Percentiles rank a stretch among this genome's conserved stretches.
phyloP scores from a whole-genome alignment of 2,797 vertebrate species.

The Karalla daura region DNA sequence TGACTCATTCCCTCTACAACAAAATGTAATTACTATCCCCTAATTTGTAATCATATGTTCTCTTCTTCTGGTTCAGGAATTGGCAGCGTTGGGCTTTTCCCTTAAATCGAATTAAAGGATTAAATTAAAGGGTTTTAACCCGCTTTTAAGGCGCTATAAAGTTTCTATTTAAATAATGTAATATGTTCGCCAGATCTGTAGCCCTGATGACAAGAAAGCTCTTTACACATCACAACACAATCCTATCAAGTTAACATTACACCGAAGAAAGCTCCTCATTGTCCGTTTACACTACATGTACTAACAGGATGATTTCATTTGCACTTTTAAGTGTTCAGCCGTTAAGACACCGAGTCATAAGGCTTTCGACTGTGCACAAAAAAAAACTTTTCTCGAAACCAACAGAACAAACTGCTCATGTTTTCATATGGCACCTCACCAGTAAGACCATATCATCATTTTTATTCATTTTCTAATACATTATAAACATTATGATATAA shows the following conservation, averaged over 20 bases:
- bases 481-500: constrained; percentile 47
- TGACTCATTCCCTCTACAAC: accelerated
- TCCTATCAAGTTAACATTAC: too few relatives aligned
- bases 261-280: too few relatives aligned
- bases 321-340: too few relatives aligned
- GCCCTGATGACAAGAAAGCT: too few relatives aligned
- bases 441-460: constrained; percentile 3
- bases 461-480: constrained; percentile 62
- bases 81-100: too few relatives aligned
- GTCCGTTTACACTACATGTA: too few relatives aligned
- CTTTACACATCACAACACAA: too few relatives aligned
- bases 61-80: background rate
- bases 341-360: too few relatives aligned
- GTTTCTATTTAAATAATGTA: background rate
- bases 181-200: background rate
- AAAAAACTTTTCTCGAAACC: too few relatives aligned
- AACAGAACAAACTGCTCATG: background rate
- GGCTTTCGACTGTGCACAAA: too few relatives aligned
- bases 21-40: background rate
- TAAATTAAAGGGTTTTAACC: background rate
- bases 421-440: background rate
- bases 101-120: background rate
- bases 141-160: background rate
- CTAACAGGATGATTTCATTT: too few relatives aligned
- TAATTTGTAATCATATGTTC: background rate